These are phyloP conservation scores for Diarsia mendica DNA, from an alignment of 2,888 invertebrate species.

Conservation along the genomic window DNA sequence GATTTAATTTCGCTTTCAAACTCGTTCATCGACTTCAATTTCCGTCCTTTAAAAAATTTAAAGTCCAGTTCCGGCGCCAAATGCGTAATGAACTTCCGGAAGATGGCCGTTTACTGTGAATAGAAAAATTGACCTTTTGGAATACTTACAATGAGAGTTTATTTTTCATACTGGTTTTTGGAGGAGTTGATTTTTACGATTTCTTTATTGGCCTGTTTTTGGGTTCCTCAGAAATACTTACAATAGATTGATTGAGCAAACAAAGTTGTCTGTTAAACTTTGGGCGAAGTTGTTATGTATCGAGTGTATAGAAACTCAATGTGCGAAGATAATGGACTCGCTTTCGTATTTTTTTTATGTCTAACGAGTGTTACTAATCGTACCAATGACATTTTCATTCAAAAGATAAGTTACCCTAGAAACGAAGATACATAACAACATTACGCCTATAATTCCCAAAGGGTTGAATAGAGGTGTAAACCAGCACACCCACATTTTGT, in stretches of 20 bases:
- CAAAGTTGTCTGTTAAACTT: too few species aligned
- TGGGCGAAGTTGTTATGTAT: neutral
- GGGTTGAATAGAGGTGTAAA: too few species aligned
- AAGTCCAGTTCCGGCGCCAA: conserved; percentile 43
- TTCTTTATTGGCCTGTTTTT: neutral
- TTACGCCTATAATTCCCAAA: too few species aligned
- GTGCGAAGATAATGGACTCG: neutral
- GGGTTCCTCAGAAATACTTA: neutral
- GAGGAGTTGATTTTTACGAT: neutral
- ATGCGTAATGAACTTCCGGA: conserved; percentile 51
- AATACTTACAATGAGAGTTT: conserved; percentile 4
- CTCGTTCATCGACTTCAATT: conserved; percentile 56
- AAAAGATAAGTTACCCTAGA: neutral
- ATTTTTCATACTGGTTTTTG: conserved; percentile 23
- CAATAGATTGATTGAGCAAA: neutral
- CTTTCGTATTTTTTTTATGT: too few species aligned
- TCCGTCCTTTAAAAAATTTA: conserved; percentile 51
- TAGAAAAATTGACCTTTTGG: conserved; percentile 24
- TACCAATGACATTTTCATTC: too few species aligned
- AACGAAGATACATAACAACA: too few species aligned
- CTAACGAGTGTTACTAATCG: too few species aligned
- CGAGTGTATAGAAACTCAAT: neutral
- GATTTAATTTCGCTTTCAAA: conserved; percentile 50
- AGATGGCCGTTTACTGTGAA: conserved; percentile 41
- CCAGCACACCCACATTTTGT: too few species aligned